Evolutionary conservation across 2,113 vertebrate genomes (phyloP).

Genomic region (Aix galericulata): DNA sequence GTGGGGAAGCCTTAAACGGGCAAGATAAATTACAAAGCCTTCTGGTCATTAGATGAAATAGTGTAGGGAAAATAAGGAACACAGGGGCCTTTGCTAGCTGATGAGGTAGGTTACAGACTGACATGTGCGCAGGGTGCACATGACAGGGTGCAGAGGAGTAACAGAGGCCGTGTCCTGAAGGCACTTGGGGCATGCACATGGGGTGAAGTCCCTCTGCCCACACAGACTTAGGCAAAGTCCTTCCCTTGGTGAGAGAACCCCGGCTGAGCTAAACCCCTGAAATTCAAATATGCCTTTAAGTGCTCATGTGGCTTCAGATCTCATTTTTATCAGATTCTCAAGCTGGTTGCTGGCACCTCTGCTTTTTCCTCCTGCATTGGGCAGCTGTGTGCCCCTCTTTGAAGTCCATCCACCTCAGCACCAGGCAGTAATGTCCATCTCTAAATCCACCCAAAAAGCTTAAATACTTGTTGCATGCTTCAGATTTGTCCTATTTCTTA

Average conservation of each 20-base stretch:
- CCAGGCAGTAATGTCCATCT: background rate
- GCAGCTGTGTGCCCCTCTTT: background rate
- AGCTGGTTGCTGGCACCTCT: background rate
- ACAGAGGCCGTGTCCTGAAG: background rate
- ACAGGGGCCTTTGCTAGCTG: background rate
- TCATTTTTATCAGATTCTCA: background rate
- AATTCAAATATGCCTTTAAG: background rate
- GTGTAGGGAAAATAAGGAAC: background rate
- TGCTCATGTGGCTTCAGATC: background rate
- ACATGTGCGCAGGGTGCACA: fast-evolving
- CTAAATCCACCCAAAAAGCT: background rate
- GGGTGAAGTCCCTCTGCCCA: background rate
- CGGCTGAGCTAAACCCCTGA: background rate
- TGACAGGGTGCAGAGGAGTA: background rate
- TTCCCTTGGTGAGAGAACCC: background rate
- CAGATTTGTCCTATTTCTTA: background rate
- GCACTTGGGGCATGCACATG: background rate
- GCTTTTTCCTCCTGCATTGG: background rate
- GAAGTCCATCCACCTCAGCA: background rate
- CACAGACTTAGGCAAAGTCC: background rate
- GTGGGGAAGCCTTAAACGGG: background rate
- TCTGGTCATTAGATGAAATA: background rate
- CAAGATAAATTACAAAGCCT: background rate
- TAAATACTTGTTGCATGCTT: background rate
- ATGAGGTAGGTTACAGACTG: background rate